phyloP scores from a whole-genome alignment of 2,113 vertebrate genomes.

The Ancistrus triradiatus region DNA sequence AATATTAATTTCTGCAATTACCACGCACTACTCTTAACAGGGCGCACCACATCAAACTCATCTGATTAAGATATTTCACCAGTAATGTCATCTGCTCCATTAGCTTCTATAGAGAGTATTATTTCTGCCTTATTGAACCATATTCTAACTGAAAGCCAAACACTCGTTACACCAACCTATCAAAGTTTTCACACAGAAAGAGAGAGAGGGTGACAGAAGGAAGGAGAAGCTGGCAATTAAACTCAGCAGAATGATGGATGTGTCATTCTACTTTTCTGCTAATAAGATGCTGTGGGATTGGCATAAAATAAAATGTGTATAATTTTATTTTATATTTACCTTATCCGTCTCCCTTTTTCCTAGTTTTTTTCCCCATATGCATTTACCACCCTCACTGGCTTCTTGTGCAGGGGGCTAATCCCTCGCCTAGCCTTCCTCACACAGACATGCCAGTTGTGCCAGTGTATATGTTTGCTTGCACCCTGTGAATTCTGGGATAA shows the following conservation, averaged over 20 bases:
- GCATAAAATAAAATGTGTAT: too few species aligned
- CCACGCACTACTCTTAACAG: neutral
- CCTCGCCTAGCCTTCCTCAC: too few species aligned
- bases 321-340: too few species aligned
- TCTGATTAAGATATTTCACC: slow-evolving; percentile 1
- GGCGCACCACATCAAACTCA: neutral
- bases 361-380: too few species aligned
- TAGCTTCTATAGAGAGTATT: slow-evolving; percentile 3
- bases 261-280: slow-evolving; percentile 21
- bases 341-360: too few species aligned
- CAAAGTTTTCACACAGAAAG: neutral
- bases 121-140: slow-evolving; percentile 19
- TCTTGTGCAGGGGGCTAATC: too few species aligned
- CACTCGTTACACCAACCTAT: slow-evolving; percentile 10
- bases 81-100: slow-evolving; percentile 10
- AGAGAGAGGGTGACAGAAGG: neutral
- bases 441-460: too few species aligned
- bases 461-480: too few species aligned
- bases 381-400: too few species aligned
- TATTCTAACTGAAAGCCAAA: slow-evolving; percentile 6
- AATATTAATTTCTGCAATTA: neutral
- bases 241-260: slow-evolving; percentile 9
- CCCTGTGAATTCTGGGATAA: too few species aligned
- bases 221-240: too few species aligned
- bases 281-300: slow-evolving; percentile 35